Evolutionary conservation across 2,113 vertebrate species (phyloP).

Genomic region (Ammodytes marinus): DNA sequence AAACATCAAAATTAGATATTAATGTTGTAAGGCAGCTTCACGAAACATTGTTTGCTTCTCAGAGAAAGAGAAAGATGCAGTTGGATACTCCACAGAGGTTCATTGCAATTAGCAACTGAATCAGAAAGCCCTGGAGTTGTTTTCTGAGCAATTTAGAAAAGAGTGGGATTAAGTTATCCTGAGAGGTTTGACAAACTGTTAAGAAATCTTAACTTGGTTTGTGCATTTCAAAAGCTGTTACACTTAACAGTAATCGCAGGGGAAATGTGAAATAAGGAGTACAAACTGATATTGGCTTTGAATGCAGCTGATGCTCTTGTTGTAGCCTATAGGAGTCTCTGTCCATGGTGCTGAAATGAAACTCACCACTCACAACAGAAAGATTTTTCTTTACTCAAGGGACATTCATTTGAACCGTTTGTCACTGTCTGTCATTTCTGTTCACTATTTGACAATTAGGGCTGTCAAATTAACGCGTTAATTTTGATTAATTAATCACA

Average conservation of each 20-base stretch:
- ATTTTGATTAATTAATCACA: too few species aligned
- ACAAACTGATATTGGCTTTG: not conserved
- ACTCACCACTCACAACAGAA: not conserved
- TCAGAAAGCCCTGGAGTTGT: slow-evolving; percentile 19
- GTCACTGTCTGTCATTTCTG: not conserved
- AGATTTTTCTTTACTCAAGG: not conserved
- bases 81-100: slow-evolving; percentile 5
- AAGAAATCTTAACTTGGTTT: slow-evolving; percentile 14
- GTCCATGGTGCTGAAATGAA: slow-evolving; percentile 76
- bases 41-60: slow-evolving; percentile 38
- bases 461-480: too few species aligned
- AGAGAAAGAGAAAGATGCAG: slow-evolving; percentile 15
- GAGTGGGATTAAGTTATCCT: slow-evolving; percentile 23
- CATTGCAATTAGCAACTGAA: slow-evolving; percentile 34
- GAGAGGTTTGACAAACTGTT: slow-evolving; percentile 38
- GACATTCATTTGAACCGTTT: not conserved
- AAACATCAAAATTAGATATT: slow-evolving; percentile 13
- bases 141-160: slow-evolving; percentile 31
- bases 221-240: not conserved
- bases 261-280: slow-evolving; percentile 1
- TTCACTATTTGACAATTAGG: slow-evolving; percentile 1
- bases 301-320: not conserved
- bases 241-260: not conserved
- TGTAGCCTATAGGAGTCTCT: slow-evolving; percentile 26
- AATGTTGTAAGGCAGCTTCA: slow-evolving; percentile 13